Base-by-base conservation (phyloP, 2,888 invertebrate genomes). In the Vesta saturnalis region DNA sequence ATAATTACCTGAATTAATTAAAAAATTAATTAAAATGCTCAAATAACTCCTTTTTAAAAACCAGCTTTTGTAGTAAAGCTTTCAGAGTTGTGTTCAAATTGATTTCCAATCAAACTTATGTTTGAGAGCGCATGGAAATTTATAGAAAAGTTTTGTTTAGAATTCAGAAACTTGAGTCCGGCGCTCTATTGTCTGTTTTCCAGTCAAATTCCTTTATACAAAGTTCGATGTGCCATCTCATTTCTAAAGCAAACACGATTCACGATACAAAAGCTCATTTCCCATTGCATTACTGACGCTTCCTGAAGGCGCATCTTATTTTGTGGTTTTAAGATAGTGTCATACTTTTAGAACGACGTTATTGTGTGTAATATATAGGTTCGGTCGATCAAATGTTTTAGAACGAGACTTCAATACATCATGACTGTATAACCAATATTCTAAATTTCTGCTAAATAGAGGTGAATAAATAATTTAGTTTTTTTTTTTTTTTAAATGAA, bases 181-280 rank as follows among this genome's bases (percentile, higher is more conserved):
- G 47, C 59, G 60, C 49, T 64, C 68, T 57, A 60, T 68, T 68
- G 64, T 68, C 68, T 68, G 68, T 57, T 68, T 67, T 68, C 64
- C 60, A 68, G 68, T 68, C 64, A 60, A 64, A 64, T 64, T 68
- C 68, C 60, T 64, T 68, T 64, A 49, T 64, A 49, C 57, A 64
- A 62, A 68, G 56, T 68, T 68, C 60, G 64, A 68, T 58, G 58
- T 68, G 64, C 64, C 54, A 64, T 57, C 64, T 35, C 68, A 64
- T 64, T 68, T 56, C 64, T 54, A 68, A 68, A 60, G 64, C 64
- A 64, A 68, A 64, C 64, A 68, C 64, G 68, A 68, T 60, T 60
- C 64, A 43, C 60, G 60, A 68, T 68, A 68, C 64, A 68, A 68
- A 56, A 68, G 60, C 68, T 68, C 64, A 64, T 68, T 68, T 68